A percentile compares a stretch with the other conserved stretches of the same genome.
These are phyloP conservation scores for Ecliptopera silaceata DNA, from an alignment of 2,888 invertebrate species.

Conservation along the genomic window DNA sequence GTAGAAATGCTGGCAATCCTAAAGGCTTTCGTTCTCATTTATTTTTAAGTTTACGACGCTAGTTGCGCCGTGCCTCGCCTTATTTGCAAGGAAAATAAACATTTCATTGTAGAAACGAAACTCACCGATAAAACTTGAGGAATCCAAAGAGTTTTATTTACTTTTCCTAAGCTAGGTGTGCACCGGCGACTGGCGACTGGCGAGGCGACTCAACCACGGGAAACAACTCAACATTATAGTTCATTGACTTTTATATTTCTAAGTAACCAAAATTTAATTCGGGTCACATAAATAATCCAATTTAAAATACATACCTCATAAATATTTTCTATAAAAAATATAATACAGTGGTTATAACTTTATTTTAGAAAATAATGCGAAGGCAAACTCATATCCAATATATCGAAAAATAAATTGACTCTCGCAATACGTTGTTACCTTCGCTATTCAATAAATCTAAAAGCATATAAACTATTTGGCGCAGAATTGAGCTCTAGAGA, in stretches of 20 bases:
- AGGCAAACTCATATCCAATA: background rate
- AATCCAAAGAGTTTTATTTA: conserved; percentile 25
- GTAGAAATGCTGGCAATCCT: conserved; percentile 3
- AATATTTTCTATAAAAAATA: background rate
- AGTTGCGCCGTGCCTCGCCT: conserved; percentile 26
- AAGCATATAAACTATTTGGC: conserved; percentile 11
- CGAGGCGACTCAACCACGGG: too few relatives aligned
- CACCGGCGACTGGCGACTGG: conserved; percentile 4
- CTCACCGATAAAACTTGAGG: conserved; percentile 28
- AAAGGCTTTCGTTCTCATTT: conserved; percentile 18
- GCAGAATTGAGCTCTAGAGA: conserved; percentile 14
- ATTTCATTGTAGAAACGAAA: conserved; percentile 29
- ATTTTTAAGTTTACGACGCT: conserved; percentile 30
- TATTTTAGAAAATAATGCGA: background rate
- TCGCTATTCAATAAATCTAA: conserved; percentile 5
- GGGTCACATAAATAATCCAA: too few relatives aligned
- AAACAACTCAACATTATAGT: conserved; percentile 3
- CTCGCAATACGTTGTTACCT: background rate
- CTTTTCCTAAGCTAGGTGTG: conserved; percentile 12
- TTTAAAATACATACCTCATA: too few relatives aligned
- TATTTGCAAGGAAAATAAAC: conserved; percentile 32
- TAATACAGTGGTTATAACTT: background rate
- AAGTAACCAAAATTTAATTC: too few relatives aligned
- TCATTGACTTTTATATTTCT: background rate
- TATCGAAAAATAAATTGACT: background rate